These are phyloP conservation scores for Nemapogon koenigi DNA, from an alignment of 2,888 invertebrate species.

Conservation along the genomic window DNA sequence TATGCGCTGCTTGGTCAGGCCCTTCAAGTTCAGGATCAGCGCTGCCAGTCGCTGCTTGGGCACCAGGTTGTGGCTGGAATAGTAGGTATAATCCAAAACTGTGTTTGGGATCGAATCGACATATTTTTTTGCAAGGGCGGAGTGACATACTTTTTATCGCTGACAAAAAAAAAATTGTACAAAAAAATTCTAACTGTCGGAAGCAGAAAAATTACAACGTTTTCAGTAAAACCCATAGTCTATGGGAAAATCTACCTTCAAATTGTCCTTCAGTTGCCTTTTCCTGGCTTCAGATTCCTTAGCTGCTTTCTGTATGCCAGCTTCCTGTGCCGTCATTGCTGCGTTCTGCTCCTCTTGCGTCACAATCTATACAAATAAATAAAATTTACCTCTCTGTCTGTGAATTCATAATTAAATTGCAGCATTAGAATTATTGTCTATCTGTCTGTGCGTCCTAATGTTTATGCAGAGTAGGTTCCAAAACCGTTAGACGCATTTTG, in stretches of 20 bases:
- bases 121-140: too few species aligned
- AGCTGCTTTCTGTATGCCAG: slow-evolving; percentile 56
- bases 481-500: too few species aligned
- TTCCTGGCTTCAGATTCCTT: slow-evolving; percentile 67
- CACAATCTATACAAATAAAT: slow-evolving; percentile 27
- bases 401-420: background rate
- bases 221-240: too few species aligned
- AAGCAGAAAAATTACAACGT: too few species aligned
- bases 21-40: slow-evolving; percentile 55
- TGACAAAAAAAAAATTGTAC: too few species aligned
- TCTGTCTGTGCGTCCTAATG: too few species aligned
- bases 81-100: background rate
- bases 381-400: too few species aligned
- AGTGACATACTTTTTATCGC: too few species aligned
- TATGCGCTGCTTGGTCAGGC: slow-evolving; percentile 57
- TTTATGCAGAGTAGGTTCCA: too few species aligned
- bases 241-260: slow-evolving; percentile 18
- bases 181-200: too few species aligned
- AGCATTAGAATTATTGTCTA: background rate
- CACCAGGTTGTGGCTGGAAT: slow-evolving; percentile 38
- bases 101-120: too few species aligned
- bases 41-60: slow-evolving; percentile 33
- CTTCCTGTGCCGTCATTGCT: slow-evolving; percentile 58
- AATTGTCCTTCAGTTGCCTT: slow-evolving; percentile 45
- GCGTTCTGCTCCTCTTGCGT: slow-evolving; percentile 37